Base-by-base conservation (phyloP, 2,888 invertebrate species). In the Cataglyphis albicans region DNA sequence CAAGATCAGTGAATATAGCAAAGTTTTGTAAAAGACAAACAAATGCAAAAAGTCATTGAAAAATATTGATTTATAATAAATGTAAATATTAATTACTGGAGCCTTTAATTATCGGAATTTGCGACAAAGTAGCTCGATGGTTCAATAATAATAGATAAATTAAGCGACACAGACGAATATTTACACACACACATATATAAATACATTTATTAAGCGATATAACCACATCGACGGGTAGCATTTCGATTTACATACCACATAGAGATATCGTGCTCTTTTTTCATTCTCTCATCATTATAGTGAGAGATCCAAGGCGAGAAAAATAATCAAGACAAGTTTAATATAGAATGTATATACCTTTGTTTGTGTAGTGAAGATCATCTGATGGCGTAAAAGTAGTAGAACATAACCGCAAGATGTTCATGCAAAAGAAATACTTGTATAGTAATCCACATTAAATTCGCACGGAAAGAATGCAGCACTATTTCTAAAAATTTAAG, bases 371-470 rank as follows among this genome's bases (percentile, higher is more conserved):
- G 90, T 93, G 93, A 90, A 91, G 92, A 89, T 94, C 94, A 87
- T 94, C 94, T 94, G 92, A 92, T 91, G 91, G 93, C 91, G 84
- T 87, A 91, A 92, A 92, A 92, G 93, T 92, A 90, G 93, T 89
- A 90, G 91, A 92, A 90, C 84, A 89, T 83, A 92, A 93, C 92
- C 94, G 90, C 91, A 91, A 92, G 94, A 89, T 87, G 92, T 92
- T 94, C 94, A 94, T 94, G 94, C 94, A 94, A 94, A 94, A 94
- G 91, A 94, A 94, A 94, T 91, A 93, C 89, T 91, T 90, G 88
- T 94, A 84, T 93, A 93, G 91, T 93, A 67, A 93, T 91, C 86
- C 90, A 91, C 41, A 74, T 65, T 78, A 84, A 74, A 83, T 35
- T 85, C 63, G 25, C 44, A 67, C 63, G 83, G 72, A 75, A 67